Base-by-base conservation (phyloP, 2,888 invertebrate genomes). In the Tupiocoris notatus region DNA sequence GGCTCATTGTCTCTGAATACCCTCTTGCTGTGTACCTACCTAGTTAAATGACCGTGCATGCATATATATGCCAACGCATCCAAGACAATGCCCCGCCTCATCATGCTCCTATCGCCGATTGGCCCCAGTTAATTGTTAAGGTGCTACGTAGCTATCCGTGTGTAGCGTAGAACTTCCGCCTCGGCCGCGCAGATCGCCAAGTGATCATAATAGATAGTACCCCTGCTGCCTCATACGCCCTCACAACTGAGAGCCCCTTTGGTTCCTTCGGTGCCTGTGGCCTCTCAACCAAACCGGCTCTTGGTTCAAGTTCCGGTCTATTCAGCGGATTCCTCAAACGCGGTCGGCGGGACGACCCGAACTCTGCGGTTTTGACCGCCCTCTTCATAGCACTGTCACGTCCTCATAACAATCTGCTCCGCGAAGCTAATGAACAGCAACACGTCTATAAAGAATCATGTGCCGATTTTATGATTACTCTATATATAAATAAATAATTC, bases 71-170 rank as follows among this genome's bases (percentile, higher is more conserved):
- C 70, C 22, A 16, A 17, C 24, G 22, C 70, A 61, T 23, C 61
- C 56, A 62, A 71, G 71, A 71, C 71, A 71, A 71, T 71, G 62
- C 58, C 21, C 22, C 62, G 9, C 71, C 22, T 39, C 39, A 39
- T 39, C 39, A 57, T 65, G 25, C 65, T 58, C 16, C 67, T 67
- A 54, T 39, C 67, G 23, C 23, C 70, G 57, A 68, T 68, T 71
- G 71, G 61, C 61, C 61, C 71, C 18, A 39, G 71, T 71, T 71
- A 71, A 71, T 71, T 71, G 71, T 71, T 62, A 20, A 24, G 61
- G 59, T 18, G 68, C 18, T 24, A n/a, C n/a, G n/a, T n/a, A n/a
- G n/a, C n/a, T n/a, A n/a, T n/a, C n/a, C 39, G 6, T 39, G 39
- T 39, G 39, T 39, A 39, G 12, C 39, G 12, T 12, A 39, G 3